Evolutionary conservation across 2,888 invertebrate genomes (phyloP), one percentile per base, ranked within the genome.

Genomic region (Hyles lineata): DNA sequence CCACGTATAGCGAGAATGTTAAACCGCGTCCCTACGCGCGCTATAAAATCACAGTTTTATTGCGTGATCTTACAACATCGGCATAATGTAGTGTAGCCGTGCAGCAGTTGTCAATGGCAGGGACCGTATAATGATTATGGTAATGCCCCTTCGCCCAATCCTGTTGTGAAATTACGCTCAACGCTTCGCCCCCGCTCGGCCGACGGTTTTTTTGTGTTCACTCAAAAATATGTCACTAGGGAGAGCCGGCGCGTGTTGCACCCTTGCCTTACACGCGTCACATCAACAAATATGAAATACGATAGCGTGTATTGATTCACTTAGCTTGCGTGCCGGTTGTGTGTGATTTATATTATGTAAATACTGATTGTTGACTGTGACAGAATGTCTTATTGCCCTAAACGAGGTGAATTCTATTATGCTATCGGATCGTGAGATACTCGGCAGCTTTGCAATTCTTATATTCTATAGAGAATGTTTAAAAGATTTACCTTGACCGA

Each of bases 161-260:
- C 79, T 79, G 43, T 71, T 60, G 70, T 71, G 55, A 60, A 70
- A 75, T 74, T 70, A 75, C 73, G 71, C 75, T 74, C 74, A 60
- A 73, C 71, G 63, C 76, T 76, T 79, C 77, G 79, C 80, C 80
- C 80, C 82, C 83, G 74, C 75, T 82, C 80, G 79, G 80, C 75
- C 76, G 77, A 79, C 79, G 78, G 82, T 81, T 82, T 85, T 87
- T 87, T 82, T 85, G 78, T 79, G 81, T 84, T 83, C 85, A 87
- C 86, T 86, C 83, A 85, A 84, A 90, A 87, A 86, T 89, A 87
- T 89, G 90, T 89, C 89, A 89, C 85, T 88, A 75, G 87, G 86
- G 86, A 83, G 77, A 76, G 76, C 77, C 17, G 50, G 17, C 67
- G 67, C 67, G 67, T 67, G 67, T 67, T 50, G 50, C 77, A 79